Evolutionary conservation across 2,888 invertebrate species (phyloP).

Genomic region (Cryptosula pallasiana): DNA sequence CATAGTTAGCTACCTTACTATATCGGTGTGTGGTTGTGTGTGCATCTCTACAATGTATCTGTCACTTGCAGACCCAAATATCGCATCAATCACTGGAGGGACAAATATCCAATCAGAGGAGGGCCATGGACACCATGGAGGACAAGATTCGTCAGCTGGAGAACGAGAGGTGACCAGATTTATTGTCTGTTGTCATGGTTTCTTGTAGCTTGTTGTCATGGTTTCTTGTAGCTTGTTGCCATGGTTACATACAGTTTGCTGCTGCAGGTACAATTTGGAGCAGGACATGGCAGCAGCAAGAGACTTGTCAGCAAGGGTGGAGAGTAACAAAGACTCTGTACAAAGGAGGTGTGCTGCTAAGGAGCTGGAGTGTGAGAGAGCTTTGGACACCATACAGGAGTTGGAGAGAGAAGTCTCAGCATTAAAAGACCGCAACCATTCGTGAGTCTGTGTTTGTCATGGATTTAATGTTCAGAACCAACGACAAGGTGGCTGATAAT

Average conservation of each 20-base stretch:
- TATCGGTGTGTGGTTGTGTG: background rate
- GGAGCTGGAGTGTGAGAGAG: conserved; percentile 50
- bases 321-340: conserved; percentile 48
- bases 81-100: conserved; percentile 46
- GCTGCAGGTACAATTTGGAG: conserved; percentile 30
- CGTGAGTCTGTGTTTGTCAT: too few species aligned
- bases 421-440: conserved; percentile 25
- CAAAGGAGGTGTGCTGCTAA: conserved; percentile 48
- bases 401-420: conserved; percentile 25
- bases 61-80: conserved; percentile 37
- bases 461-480: too few species aligned
- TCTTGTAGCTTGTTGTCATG: too few species aligned
- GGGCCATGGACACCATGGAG: conserved; percentile 46
- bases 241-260: too few species aligned
- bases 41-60: background rate
- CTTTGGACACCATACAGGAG: conserved; percentile 30
- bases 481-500: too few species aligned
- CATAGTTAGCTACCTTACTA: too few species aligned
- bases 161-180: conserved; percentile 43
- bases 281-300: conserved; percentile 48
- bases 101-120: conserved; percentile 46
- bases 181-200: too few species aligned
- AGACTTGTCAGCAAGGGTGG: conserved; percentile 49
- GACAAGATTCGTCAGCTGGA: conserved; percentile 41
- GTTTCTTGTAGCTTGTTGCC: too few species aligned